These are phyloP conservation scores for Petrolisthes cinctipes DNA, from an alignment of 2,888 invertebrate species.

Conservation along the genomic window DNA sequence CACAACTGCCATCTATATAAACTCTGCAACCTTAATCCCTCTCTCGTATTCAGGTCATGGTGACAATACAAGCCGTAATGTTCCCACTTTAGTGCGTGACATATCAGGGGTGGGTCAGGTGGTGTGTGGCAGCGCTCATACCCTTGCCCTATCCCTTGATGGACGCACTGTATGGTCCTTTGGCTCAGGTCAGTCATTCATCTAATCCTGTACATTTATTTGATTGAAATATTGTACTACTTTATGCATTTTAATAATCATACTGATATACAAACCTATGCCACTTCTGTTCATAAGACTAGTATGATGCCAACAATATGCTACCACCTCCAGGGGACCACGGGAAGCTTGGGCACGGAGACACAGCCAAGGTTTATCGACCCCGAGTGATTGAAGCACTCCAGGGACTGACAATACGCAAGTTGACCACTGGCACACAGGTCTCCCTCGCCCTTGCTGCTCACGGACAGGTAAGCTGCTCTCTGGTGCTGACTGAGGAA, in stretches of 20 bases:
- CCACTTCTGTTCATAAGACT: too few species aligned
- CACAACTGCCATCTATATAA: too few species aligned
- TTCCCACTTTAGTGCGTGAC: constrained; percentile 75
- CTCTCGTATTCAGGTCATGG: constrained; percentile 73
- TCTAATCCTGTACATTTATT: background rate
- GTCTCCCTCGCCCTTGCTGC: constrained; percentile 74
- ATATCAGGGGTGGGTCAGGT: constrained; percentile 75
- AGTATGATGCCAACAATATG: too few species aligned
- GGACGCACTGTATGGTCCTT: constrained; percentile 75
- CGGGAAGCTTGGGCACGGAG: constrained; percentile 74
- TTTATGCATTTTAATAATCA: too few species aligned
- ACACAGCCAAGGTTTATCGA: constrained; percentile 73
- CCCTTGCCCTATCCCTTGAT: constrained; percentile 73
- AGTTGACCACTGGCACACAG: constrained; percentile 74
- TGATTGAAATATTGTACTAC: background rate
- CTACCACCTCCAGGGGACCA: constrained; percentile 70
- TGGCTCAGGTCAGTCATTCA: constrained; percentile 69
- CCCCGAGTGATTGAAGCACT: constrained; percentile 76
- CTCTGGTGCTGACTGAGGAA: background rate
- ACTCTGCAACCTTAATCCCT: background rate
- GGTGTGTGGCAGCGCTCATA: constrained; percentile 74
- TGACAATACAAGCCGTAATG: constrained; percentile 74
- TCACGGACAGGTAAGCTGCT: constrained; percentile 70
- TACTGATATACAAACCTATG: too few species aligned
- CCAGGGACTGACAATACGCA: constrained; percentile 74